Evolutionary conservation across 1,140 invertebrate genomes (phyloP).

Genomic region (Drosophila paulistorum): DNA sequence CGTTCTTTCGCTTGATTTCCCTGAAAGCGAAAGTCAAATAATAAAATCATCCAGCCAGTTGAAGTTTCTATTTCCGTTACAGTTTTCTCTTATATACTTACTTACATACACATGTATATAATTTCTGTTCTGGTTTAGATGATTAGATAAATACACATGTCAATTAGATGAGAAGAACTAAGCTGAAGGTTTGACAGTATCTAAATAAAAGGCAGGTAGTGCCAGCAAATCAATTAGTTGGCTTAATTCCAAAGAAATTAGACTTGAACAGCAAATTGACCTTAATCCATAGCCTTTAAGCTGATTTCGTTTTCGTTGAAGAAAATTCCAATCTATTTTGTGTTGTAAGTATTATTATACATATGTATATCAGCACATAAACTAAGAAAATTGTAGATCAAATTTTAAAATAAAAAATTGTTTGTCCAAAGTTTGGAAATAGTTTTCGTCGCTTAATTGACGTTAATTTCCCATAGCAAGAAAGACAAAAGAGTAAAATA

Average conservation of each 20-base stretch:
- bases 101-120: not conserved
- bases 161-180: constrained; percentile 48
- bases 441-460: too few species aligned
- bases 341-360: too few species aligned
- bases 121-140: constrained; percentile 12
- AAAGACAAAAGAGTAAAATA: too few species aligned
- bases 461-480: too few species aligned
- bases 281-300: not conserved
- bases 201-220: constrained; percentile 23
- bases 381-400: too few species aligned
- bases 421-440: too few species aligned
- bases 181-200: constrained; percentile 35
- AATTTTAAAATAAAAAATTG: too few species aligned
- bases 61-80: constrained; percentile 35
- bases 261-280: not conserved
- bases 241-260: not conserved
- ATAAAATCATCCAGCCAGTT: constrained; percentile 58
- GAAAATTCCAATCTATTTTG: too few species aligned
- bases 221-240: constrained; percentile 46
- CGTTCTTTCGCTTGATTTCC: constrained; percentile 23
- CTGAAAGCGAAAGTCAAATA: constrained; percentile 37
- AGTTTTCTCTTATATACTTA: constrained; percentile 15
- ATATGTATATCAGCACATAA: too few species aligned
- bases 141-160: constrained; percentile 45
- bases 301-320: too few species aligned